phyloP scores from a whole-genome alignment of 2,113 vertebrate genomes.

The Meriones unguiculatus region DNA sequence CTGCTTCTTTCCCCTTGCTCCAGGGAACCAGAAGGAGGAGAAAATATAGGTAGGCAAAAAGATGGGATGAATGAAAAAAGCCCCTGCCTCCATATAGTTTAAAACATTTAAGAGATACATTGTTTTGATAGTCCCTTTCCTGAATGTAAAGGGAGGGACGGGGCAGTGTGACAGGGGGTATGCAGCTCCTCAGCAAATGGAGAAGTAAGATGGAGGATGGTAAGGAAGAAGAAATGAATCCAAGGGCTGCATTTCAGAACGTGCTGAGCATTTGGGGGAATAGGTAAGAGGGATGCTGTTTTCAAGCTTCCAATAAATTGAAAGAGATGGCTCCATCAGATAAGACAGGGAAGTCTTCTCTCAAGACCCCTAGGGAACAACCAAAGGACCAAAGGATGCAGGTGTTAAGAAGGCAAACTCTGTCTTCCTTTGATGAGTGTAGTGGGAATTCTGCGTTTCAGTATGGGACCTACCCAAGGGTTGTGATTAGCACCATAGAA shows the following conservation, averaged over 20 bases:
- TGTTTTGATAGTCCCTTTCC: not conserved
- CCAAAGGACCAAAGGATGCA: not conserved
- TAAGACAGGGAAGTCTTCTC: not conserved
- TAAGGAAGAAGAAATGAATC: not conserved
- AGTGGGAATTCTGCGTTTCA: not conserved
- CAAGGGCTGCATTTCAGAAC: not conserved
- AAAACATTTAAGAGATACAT: not conserved
- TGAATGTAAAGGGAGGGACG: not conserved
- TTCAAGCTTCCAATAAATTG: not conserved
- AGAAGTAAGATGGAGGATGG: not conserved
- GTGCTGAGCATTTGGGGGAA: not conserved
- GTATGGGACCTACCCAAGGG: not conserved
- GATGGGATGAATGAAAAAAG: not conserved
- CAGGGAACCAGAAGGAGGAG: not conserved
- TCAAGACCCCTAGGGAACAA: not conserved
- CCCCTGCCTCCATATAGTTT: not conserved
- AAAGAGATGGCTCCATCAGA: not conserved
- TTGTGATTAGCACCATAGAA: not conserved
- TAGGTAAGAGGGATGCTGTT: not conserved
- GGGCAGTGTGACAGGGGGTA: too few species aligned
- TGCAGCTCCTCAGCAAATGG: not conserved
- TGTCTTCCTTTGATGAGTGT: not conserved
- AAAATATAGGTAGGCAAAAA: conserved; percentile 55
- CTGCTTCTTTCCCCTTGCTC: conserved; percentile 47
- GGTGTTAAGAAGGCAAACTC: not conserved